Conservation (phyloP, 2,888 invertebrate species). For the Listrodromus nycthemerus region DNA sequence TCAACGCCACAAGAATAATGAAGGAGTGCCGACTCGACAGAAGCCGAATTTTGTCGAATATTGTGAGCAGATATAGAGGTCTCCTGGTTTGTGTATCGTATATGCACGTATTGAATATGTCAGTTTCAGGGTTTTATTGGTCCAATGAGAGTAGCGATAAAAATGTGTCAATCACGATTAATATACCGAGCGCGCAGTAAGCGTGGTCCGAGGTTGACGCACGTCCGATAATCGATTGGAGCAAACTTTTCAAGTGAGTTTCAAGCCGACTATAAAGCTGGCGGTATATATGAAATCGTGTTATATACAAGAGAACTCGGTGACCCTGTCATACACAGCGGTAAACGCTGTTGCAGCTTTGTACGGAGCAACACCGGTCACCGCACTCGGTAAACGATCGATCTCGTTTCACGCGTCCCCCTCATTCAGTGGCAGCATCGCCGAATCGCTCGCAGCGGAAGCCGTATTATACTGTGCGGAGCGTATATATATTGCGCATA, state of each 20-base stretch:
- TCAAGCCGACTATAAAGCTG: not conserved
- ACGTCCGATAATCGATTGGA: slow-evolving; percentile 48
- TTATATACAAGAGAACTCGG: not conserved
- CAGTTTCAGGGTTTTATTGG: slow-evolving; percentile 34
- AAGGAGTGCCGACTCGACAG: not conserved
- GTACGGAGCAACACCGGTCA: slow-evolving; percentile 27
- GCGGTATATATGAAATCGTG: not conserved
- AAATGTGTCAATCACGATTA: slow-evolving; percentile 57
- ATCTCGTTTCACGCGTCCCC: slow-evolving; percentile 21
- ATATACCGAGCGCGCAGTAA: slow-evolving; percentile 21
- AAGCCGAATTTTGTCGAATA: slow-evolving; percentile 10
- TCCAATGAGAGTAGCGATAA: slow-evolving; percentile 36
- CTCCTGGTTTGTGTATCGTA: not conserved
- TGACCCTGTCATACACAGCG: slow-evolving; percentile 12
- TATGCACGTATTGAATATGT: not conserved
- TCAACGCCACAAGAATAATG: not conserved
- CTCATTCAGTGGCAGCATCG: slow-evolving; percentile 11
- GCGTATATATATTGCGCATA: not conserved
- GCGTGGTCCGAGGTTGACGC: slow-evolving; percentile 18
- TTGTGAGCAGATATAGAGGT: not conserved
- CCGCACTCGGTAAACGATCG: slow-evolving; percentile 45
- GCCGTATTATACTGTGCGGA: slow-evolving; percentile 25
- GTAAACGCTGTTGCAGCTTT: slow-evolving; percentile 5
- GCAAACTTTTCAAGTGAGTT: slow-evolving; percentile 40
- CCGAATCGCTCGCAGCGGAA: slow-evolving; percentile 10